These are phyloP conservation scores for Arizona elegans DNA, from an alignment of 2,113 vertebrate species.

Conservation along the genomic window DNA sequence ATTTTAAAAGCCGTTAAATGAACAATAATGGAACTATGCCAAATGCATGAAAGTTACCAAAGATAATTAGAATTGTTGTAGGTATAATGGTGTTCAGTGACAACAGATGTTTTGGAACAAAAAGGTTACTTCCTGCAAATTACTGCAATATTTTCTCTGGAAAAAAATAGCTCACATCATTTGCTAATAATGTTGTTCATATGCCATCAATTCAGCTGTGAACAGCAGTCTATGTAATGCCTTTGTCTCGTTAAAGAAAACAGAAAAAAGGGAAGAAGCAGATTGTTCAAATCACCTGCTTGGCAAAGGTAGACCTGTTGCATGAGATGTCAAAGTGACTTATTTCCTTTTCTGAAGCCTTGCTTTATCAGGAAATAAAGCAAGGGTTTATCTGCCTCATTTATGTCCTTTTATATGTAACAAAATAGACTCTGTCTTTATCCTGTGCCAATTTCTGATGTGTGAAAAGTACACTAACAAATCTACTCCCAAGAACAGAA, in stretches of 20 bases:
- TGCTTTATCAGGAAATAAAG: neutral
- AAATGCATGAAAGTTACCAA: slow-evolving; percentile 77
- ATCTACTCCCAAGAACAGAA: slow-evolving; percentile 1
- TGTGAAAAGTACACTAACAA: slow-evolving; percentile 29
- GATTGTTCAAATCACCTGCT: neutral
- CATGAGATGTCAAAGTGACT: neutral
- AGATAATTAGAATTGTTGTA: slow-evolving; percentile 84
- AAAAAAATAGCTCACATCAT: slow-evolving; percentile 73
- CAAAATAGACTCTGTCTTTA: neutral
- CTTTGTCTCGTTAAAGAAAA: slow-evolving; percentile 48
- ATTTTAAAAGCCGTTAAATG: slow-evolving; percentile 83
- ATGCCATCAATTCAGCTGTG: slow-evolving; percentile 62
- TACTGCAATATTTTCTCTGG: slow-evolving; percentile 74
- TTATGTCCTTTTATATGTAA: slow-evolving; percentile 4
- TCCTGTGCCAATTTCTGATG: neutral
- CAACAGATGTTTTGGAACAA: slow-evolving; percentile 82
- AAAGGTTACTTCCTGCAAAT: slow-evolving; percentile 82
- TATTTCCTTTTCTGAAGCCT: neutral
- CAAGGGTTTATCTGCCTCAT: neutral
- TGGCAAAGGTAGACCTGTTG: neutral
- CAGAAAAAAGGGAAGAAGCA: neutral
- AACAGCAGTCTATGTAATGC: slow-evolving; percentile 48
- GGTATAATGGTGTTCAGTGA: slow-evolving; percentile 79
- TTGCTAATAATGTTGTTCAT: slow-evolving; percentile 74
- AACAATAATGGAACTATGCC: slow-evolving; percentile 81